Evolutionary conservation across 2,888 invertebrate species (phyloP), one percentile per base, ranked within the genome.

Genomic region (Dryococelus australis): DNA sequence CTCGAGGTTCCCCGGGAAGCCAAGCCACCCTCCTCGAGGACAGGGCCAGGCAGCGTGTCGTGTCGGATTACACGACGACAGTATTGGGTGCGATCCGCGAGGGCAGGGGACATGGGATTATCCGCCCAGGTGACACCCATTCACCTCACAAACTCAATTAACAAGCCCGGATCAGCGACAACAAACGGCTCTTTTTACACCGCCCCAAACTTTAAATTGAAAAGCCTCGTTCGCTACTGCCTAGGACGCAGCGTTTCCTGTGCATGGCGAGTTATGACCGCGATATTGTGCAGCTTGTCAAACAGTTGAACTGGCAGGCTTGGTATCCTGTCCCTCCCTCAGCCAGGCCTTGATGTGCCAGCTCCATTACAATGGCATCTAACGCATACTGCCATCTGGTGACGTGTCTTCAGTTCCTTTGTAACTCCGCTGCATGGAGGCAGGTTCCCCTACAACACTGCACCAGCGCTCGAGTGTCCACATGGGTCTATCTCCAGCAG

Each of bases 141-240:
- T 65, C 65, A 65, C 65, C 65, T 65, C 65, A 65, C 65, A 65
- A 65, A 65, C 65, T 65, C 65, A 65, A 65, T 65, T 65, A 65
- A 65, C 65, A 65, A 65, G 65, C 65, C 65, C 65, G 65, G 65
- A 65, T 65, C 65, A 65, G 65, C 65, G n/a, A 65, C 65, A 65
- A 65, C 65, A 65, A 65, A 65, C 65, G 65, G 24, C 16, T 20
- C n/a, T 65, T 65, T 65, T 65, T 65, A 8, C 20, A 9, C n/a
- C 65, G 24, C 24, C 65, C 65, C 65, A 8, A n/a, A 65, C 65
- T 65, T 65, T 65, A 65, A 65, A 65, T 65, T 65, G 13, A 65
- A 65, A 65, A 24, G 24, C 65, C 65, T 65, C 16, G 24, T 8
- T 51, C 51, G 51, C 51, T 16, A 8, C 24, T 16, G 51, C 24